phyloP scores from a whole-genome alignment of 2,113 vertebrate species.

The Nansenia antarctica region DNA sequence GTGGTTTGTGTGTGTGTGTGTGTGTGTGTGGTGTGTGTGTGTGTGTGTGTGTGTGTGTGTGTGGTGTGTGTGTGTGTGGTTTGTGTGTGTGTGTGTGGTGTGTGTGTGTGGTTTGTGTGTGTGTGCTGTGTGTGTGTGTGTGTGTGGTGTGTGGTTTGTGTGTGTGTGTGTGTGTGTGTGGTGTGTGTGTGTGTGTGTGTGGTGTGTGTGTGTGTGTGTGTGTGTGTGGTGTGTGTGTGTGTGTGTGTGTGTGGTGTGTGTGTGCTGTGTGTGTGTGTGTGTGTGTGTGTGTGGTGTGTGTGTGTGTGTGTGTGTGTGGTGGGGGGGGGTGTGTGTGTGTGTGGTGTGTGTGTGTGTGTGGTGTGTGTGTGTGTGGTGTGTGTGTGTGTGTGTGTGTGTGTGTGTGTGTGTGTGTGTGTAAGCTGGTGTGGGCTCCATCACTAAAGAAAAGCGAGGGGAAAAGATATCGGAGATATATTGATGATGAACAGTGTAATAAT shows the following conservation, averaged over 20 bases:
- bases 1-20: background rate
- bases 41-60: background rate
- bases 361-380: background rate
- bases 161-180: background rate
- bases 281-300: background rate
- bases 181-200: background rate
- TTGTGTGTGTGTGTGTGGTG: background rate
- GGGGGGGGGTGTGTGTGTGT: conserved; percentile 1
- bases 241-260: no score
- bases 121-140: background rate
- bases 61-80: background rate
- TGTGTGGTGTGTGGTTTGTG: conserved; percentile 1
- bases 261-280: conserved; percentile 2
- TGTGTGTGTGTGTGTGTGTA: background rate
- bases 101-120: background rate
- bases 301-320: background rate
- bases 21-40: background rate
- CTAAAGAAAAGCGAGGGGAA: background rate
- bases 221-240: background rate
- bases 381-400: background rate
- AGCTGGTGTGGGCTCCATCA: background rate
- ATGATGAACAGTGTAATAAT: conserved; percentile 45
- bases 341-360: background rate
- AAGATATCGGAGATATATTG: conserved; percentile 29
- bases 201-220: conserved; percentile 2